Evolutionary conservation across 2,888 invertebrate genomes (phyloP).

Genomic region (Crossocerus cetratus): DNA sequence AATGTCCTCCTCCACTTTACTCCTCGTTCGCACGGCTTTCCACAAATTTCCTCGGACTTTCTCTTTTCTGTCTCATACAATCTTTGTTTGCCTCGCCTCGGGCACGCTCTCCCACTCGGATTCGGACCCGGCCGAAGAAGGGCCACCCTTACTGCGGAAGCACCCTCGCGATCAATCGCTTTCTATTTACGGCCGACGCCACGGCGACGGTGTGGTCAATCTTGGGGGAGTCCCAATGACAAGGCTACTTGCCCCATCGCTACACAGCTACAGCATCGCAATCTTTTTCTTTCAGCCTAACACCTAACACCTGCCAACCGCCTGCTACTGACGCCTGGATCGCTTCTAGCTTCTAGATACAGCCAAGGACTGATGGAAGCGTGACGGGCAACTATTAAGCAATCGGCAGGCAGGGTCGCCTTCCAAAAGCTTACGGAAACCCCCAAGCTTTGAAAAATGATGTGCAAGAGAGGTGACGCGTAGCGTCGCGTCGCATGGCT

Average conservation of each 20-base stretch:
- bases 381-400: not conserved
- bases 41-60: not conserved
- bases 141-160: not conserved
- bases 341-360: not conserved
- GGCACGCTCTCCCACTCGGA: too few relatives aligned
- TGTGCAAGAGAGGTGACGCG: too few relatives aligned
- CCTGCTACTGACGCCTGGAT: too few relatives aligned
- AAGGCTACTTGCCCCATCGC: constrained; percentile 27
- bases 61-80: not conserved
- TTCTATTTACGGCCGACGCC: constrained; percentile 46
- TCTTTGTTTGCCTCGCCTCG: not conserved
- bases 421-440: not conserved
- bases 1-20: not conserved
- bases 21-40: too few relatives aligned
- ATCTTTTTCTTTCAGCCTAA: constrained; percentile 22
- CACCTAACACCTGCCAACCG: not conserved
- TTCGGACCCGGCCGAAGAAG: not conserved
- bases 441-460: not conserved
- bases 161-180: constrained; percentile 38
- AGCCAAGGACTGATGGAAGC: not conserved
- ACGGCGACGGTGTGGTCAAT: constrained; percentile 37
- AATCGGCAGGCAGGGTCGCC: not conserved
- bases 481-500: too few relatives aligned
- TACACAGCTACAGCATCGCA: constrained; percentile 6
- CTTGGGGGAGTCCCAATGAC: constrained; percentile 36